Evolutionary conservation across 2,888 invertebrate species (phyloP).

Genomic region (Nipponacmea schrenckii): DNA sequence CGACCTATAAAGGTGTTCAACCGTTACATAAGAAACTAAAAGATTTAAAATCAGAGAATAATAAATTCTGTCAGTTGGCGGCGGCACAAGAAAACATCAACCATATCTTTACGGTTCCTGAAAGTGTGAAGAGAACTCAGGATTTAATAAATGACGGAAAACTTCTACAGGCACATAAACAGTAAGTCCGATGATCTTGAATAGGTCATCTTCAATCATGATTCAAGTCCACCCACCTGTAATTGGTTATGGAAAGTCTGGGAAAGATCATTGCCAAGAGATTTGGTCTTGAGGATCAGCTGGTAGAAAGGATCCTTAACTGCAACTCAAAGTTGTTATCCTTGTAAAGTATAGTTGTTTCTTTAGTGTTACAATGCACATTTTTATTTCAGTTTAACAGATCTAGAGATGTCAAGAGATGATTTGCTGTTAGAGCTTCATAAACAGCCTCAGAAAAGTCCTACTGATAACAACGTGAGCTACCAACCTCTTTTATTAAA

Average conservation of each 20-base stretch:
- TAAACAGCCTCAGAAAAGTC: slow-evolving; percentile 85
- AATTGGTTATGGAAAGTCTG: not conserved
- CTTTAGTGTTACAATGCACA: no score
- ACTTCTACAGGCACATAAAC: slow-evolving; percentile 90
- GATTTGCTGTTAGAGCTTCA: slow-evolving; percentile 94
- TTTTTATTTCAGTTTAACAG: slow-evolving; percentile 81
- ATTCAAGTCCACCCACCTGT: not conserved
- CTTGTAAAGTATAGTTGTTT: no score
- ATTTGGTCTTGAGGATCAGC: no score
- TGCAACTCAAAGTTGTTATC: no score
- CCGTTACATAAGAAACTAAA: slow-evolving; percentile 83
- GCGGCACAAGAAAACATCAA: slow-evolving; percentile 98
- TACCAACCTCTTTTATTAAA: not conserved
- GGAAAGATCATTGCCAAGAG: not conserved
- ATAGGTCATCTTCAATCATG: no score
- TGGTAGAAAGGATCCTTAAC: no score
- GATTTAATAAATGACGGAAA: slow-evolving; percentile 95
- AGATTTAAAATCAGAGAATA: slow-evolving; percentile 90
- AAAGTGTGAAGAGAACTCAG: slow-evolving; percentile 93
- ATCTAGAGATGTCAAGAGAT: slow-evolving; percentile 95
- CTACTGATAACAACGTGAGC: slow-evolving; percentile 81
- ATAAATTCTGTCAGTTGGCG: slow-evolving; percentile 92
- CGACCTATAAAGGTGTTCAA: slow-evolving; percentile 80
- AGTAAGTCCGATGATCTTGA: slow-evolving; percentile 54
- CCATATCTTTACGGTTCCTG: slow-evolving; percentile 97